Evolutionary conservation across 2,888 invertebrate genomes (phyloP), one percentile per base, ranked within the genome.

Genomic region (Sthenelais limicola): DNA sequence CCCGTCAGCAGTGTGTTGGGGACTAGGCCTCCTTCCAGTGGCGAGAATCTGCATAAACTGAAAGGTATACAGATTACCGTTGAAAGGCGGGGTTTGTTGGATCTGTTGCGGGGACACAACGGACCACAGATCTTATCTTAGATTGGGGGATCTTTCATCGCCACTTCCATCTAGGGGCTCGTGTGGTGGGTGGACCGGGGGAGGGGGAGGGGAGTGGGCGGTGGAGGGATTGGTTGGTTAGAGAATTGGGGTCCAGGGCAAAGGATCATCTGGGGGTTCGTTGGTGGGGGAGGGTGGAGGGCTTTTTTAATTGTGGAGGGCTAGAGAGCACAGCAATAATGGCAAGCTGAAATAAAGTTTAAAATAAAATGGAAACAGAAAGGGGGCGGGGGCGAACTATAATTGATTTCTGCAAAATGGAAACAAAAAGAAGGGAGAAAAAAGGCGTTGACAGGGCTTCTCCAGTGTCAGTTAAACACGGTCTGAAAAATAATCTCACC

Each of bases 21-120:
- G 54, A 85, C 79, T 71, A 85, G 80, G 38, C 83, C 82, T 32
- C 82, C 79, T 68, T 87, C 86, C 74, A 87, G 76, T 15, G 87
- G 86, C 2, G 87, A 86, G 78, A 86, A 87, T 79, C 84, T 81
- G 77, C 56, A 68, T 62, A 62, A 62, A 62, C 62, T 62, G 62
- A 62, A 62, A 62, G 24, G 62, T 62, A 62, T 62, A 62, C 62
- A 38, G 62, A 62, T 62, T 62, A 62, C 62, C 24, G 62, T 62
- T 62, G 62, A 62, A 35, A 43, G 24, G 35, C 21, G 12, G 62
- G 26, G 38, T 62, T 21, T 21, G n/a, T n/a, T 9, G 49, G 21
- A 5, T n/a, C n/a, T n/a, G n/a, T n/a, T n/a, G n/a, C n/a, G n/a
- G n/a, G n/a, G n/a, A n/a, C n/a, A n/a, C n/a, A n/a, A n/a, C n/a